Base-by-base conservation (phyloP, 2,888 invertebrate species). In the Xestia sexstrigata region DNA sequence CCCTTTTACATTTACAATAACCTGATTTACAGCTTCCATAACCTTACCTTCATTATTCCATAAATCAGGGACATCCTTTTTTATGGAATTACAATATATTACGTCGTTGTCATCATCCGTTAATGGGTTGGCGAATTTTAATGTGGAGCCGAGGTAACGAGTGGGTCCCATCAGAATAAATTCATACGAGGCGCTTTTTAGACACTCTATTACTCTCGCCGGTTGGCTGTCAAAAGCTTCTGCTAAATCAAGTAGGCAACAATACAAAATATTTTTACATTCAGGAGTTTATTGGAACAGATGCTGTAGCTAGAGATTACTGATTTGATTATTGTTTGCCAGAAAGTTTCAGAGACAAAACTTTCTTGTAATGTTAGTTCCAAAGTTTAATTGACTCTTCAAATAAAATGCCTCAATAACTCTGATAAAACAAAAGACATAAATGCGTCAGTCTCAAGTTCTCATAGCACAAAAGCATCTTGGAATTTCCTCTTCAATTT, bases 51-150 rank as follows among this genome's bases (percentile, higher is more conserved):
- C 65, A 84, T 78, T 78, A 49, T 71, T 39, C 42, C 67, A 77
- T 79, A 87, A 87, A 87, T 87, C 85, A 76, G 70, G 62, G 60
- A 76, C 78, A 76, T 70, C 88, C 73, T 88, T 86, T 89, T 90
- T 84, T 83, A 86, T 79, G 79, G 81, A 85, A 86, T 87, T 82
- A 80, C 78, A 82, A 83, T 85, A 88, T 78, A 85, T 82, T 78
- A 78, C 74, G 79, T 66, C 70, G 84, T 78, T 77, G 81, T 77
- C 76, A 65, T 85, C 81, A 86, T 86, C 81, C 87, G 86, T 86
- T 90, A 91, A 90, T 90, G 90, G 91, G 86, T 87, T 87, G 83
- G 90, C 86, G 89, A 90, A 89, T 91, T 91, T 91, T 90, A 89
- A 90, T 88, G 90, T 79, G 79, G 60, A 70, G 78, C 72, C 70